phyloP scores from a whole-genome alignment of 2,888 invertebrate species.

The Brachyptera putata region DNA sequence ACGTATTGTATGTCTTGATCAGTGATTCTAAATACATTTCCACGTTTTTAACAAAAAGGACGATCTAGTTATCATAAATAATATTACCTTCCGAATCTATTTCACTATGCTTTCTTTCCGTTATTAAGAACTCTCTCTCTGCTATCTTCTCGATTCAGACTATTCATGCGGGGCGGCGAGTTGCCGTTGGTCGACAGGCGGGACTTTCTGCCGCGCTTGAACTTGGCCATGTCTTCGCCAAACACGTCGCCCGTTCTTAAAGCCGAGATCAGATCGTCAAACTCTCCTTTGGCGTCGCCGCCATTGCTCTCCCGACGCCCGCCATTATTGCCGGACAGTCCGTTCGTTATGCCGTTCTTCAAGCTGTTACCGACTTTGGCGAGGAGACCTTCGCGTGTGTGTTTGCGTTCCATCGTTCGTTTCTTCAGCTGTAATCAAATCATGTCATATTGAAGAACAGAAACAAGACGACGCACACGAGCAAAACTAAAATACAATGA shows the following conservation, averaged over 20 bases:
- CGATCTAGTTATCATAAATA: too few species aligned
- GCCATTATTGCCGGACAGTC: slow-evolving; percentile 42
- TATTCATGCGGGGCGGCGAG: slow-evolving; percentile 59
- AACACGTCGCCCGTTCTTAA: slow-evolving; percentile 91
- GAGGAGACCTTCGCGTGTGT: slow-evolving; percentile 69
- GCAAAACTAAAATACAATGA: background rate
- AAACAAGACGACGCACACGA: background rate
- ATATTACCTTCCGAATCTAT: too few species aligned
- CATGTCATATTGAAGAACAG: background rate
- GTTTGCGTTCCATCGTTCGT: slow-evolving; percentile 81
- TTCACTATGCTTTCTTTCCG: slow-evolving; percentile 24
- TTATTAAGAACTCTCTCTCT: slow-evolving; percentile 51
- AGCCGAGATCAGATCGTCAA: slow-evolving; percentile 94
- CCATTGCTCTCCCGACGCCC: slow-evolving; percentile 38
- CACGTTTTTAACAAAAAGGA: too few species aligned
- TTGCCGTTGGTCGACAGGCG: slow-evolving; percentile 51
- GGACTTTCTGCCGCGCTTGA: slow-evolving; percentile 70
- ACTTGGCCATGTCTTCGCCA: slow-evolving; percentile 92
- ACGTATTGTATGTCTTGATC: background rate
- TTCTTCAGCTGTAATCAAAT: slow-evolving; percentile 61
- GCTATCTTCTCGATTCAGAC: slow-evolving; percentile 62
- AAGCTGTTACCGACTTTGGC: slow-evolving; percentile 66
- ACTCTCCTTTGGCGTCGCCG: slow-evolving; percentile 74
- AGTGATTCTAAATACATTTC: too few species aligned
- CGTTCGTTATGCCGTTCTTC: slow-evolving; percentile 53